These are phyloP conservation scores for Myanophis thanlyinensis DNA, from an alignment of 2,113 vertebrate genomes.

Conservation along the genomic window DNA sequence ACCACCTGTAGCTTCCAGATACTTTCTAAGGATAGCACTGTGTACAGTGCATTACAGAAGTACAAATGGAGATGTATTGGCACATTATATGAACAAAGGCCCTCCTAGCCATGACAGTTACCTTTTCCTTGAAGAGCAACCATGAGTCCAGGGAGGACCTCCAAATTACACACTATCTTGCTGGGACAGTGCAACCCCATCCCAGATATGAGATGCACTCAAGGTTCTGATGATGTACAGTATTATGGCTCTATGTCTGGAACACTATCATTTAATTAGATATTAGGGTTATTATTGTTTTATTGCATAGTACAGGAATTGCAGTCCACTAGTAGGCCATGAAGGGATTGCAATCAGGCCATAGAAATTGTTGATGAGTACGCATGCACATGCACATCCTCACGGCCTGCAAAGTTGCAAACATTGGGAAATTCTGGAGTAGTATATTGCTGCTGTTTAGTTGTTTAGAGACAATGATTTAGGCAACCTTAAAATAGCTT, in stretches of 20 bases:
- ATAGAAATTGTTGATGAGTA: too few species aligned
- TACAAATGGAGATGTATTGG: neutral
- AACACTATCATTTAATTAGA: neutral
- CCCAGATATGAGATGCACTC: neutral
- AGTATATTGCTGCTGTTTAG: neutral
- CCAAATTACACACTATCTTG: neutral
- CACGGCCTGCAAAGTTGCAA: too few species aligned
- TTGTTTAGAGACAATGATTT: neutral
- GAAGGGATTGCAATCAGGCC: too few species aligned
- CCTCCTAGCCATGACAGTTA: neutral
- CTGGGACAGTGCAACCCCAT: neutral
- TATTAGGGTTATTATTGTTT: neutral
- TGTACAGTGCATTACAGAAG: neutral
- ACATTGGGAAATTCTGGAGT: neutral
- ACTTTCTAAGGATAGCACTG: neutral
- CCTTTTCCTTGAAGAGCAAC: neutral
- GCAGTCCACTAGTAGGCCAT: too few species aligned
- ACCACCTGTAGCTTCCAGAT: neutral
- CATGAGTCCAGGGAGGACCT: neutral
- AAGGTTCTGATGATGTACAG: neutral
- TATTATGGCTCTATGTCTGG: neutral
- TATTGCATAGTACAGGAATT: neutral
- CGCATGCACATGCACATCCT: too few species aligned
- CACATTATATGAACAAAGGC: neutral
- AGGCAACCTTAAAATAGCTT: neutral